Evolutionary conservation across 2,797 vertebrate species (phyloP), one percentile per base, ranked within the genome.

Genomic region (Ambastaia sidthimunki): DNA sequence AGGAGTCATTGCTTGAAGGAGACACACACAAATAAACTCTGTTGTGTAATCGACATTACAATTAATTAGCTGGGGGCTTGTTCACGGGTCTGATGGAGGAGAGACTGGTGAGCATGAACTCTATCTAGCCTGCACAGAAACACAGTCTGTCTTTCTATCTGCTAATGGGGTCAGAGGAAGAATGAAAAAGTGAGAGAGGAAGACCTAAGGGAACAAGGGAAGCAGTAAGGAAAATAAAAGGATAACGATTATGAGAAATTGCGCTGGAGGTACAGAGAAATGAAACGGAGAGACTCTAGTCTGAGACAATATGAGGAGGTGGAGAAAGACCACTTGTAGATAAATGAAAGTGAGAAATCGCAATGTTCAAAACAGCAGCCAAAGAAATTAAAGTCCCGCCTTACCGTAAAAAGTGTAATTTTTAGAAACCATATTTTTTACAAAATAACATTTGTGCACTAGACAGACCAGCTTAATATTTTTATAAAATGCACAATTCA

Each of bases 41-140:
- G 66, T 63, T 60, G 19, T 44, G 55, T 31, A 54, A 75, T 75
- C 72, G 83, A 91, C 90, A 92, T 93, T 90, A 90, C 88, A 89
- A 89, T 86, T 88, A 88, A 91, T 92, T 91, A 91, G 87, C 88
- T 73, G 77, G 88, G 85, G 90, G 88, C 84, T 80, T 66, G 84
- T 82, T 90, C 89, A 88, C 86, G 86, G 88, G 89, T 87, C 88
- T 91, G 91, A 92, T 90, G 90, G 91, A 86, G 71, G 81, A 82
- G 84, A 86, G 84, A 84, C 86, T 78, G 88, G 87, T 80, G 87
- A 89, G 79, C 76, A 72, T 85, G 88, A 90, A 82, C 70, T 80
- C 65, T 74, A 67, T 71, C 68, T 82, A 23, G 25, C 12, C 21
- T 65, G 28, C 16, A 62, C 71, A 79, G 60, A 50, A 57, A 66